phyloP scores from a whole-genome alignment of 2,797 vertebrate species.

The Phyllotis vaccarum region DNA sequence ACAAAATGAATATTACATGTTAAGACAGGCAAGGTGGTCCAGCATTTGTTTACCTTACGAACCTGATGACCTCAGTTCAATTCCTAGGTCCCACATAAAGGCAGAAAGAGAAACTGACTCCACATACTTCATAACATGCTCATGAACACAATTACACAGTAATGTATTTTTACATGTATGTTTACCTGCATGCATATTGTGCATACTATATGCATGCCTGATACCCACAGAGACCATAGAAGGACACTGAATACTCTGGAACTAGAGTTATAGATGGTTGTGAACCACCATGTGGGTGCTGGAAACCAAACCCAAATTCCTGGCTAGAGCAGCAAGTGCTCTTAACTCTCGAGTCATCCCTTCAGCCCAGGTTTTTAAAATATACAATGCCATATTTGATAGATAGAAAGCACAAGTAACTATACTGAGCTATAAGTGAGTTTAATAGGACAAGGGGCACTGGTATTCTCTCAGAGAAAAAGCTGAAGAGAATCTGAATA shows the following conservation, averaged over 20 bases:
- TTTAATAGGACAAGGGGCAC: not conserved
- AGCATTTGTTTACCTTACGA: not conserved
- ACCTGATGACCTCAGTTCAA: not conserved
- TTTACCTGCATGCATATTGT: not conserved
- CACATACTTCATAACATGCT: not conserved
- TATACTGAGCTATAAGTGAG: not conserved
- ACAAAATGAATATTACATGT: not conserved
- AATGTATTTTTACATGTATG: not conserved
- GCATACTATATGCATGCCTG: not conserved
- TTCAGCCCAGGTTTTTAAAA: not conserved
- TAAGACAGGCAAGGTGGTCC: rapidly evolving
- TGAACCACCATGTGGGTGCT: not conserved
- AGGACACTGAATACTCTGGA: not conserved
- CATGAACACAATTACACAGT: not conserved
- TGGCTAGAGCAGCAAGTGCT: not conserved
- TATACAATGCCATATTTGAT: not conserved
- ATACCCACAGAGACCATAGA: not conserved
- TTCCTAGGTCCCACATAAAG: not conserved
- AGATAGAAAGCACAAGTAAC: not conserved
- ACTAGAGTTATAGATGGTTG: not conserved
- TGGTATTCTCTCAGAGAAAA: not conserved
- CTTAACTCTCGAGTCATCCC: too few species aligned
- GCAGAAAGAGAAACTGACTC: not conserved
- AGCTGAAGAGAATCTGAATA: not conserved
- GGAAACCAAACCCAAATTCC: not conserved